Conservation (phyloP, 53 echinoderm and acorn worm genomes). For the Glandiceps talaboti region DNA sequence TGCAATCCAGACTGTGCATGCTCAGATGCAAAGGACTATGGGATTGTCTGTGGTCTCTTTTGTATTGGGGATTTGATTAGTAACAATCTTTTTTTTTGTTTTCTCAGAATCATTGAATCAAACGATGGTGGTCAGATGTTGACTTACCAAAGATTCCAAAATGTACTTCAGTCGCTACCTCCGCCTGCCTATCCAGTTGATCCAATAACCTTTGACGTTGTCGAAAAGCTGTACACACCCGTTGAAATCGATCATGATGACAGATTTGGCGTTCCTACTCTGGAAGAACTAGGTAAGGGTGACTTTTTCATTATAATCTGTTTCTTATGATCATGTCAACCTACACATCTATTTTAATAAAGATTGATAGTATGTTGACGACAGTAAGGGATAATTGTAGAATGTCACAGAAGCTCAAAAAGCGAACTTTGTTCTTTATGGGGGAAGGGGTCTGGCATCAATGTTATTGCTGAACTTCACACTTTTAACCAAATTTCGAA, state of each 20-base stretch:
- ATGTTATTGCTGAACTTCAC: too few species aligned
- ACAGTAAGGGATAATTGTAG: too few species aligned
- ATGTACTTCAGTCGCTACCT: constrained; percentile 44
- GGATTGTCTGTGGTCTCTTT: too few species aligned
- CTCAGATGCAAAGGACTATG: too few species aligned
- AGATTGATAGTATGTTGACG: too few species aligned
- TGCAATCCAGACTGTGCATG: too few species aligned
- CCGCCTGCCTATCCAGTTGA: constrained; percentile 40
- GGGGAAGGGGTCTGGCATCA: too few species aligned
- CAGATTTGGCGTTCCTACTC: constrained; percentile 67
- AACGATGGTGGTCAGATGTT: constrained; percentile 61
- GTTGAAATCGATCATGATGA: constrained; percentile 50
- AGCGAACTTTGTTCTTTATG: too few species aligned
- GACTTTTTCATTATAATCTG: not conserved
- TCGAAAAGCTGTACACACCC: constrained; percentile 46
- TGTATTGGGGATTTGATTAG: not conserved
- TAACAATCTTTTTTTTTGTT: not conserved
- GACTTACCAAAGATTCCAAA: constrained; percentile 75
- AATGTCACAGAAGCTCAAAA: too few species aligned
- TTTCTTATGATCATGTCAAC: not conserved
- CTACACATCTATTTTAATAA: too few species aligned
- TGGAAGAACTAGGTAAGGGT: constrained; percentile 72
- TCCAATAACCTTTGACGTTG: constrained; percentile 38
- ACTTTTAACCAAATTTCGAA: too few species aligned
- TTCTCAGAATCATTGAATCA: constrained; percentile 34